phyloP scores from a whole-genome alignment of 2,797 vertebrate genomes.

The Spea hammondii region DNA sequence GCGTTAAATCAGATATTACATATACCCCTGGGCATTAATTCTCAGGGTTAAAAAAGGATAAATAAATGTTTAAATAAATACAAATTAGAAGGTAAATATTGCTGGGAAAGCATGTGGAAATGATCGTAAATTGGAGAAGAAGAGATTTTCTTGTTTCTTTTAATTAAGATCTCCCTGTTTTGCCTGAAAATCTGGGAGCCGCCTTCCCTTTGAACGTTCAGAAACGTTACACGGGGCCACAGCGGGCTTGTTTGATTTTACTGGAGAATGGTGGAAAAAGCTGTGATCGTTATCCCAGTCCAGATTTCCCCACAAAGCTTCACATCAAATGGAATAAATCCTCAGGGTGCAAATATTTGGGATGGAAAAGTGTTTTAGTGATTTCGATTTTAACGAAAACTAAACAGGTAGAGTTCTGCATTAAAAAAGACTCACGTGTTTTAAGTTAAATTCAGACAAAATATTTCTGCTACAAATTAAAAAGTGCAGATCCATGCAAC shows the following conservation, averaged over 20 bases:
- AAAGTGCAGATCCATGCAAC: background rate
- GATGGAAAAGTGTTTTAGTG: constrained; percentile 2
- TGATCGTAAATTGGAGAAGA: constrained; percentile 22
- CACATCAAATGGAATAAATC: constrained; percentile 7
- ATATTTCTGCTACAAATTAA: background rate
- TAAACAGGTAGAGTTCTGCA: background rate
- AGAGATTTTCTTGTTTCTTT: constrained; percentile 15
- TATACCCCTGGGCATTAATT: background rate
- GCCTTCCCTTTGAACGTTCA: background rate
- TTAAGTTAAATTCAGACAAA: background rate
- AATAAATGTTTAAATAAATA: background rate
- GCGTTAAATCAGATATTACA: constrained; percentile 9
- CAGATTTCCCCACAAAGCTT: constrained; percentile 12
- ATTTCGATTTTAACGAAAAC: constrained; percentile 2
- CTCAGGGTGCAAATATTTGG: constrained; percentile 3
- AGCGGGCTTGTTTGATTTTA: constrained; percentile 1
- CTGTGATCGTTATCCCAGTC: background rate
- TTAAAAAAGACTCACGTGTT: background rate
- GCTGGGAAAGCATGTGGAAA: constrained; percentile 22
- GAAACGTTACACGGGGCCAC: background rate
- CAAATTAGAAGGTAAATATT: background rate
- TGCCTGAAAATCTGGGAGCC: constrained; percentile 14
- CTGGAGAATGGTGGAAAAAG: background rate
- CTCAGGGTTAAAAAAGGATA: background rate
- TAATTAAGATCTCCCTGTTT: constrained; percentile 24